Base-by-base conservation (phyloP, 2,888 invertebrate species). In the Phanerotoma sp. region DNA sequence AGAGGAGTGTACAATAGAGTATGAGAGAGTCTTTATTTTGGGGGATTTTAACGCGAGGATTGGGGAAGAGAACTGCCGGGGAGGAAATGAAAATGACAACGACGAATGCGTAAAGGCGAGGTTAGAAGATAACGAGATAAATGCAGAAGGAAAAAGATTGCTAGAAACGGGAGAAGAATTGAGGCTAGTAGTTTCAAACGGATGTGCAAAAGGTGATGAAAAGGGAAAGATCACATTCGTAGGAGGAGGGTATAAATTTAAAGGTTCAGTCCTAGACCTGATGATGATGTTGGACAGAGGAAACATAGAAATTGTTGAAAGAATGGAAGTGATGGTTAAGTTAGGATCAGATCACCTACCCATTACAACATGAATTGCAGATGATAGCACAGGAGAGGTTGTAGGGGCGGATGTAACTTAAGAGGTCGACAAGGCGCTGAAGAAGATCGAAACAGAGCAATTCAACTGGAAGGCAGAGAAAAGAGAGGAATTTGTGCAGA, bases 41-140 rank as follows among this genome's bases (percentile, higher is more conserved):
- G 56, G 56, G 5, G 56, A 56, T 15, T 16, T 56, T 4, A 56
- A 52, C 35, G 56, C 52, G 10, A 56, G 48, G n/a, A 54, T 59
- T 5, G 53, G 51, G 3, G 9, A 15, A 1, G 21, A 45, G 3
- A n/a, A 35, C 48, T 21, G 46, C 41, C 1, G 18, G 4, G n/a
- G 32, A 45, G 3, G 33, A 38, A 18, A 5, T 2, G 11, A n/a
- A n/a, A n/a, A n/a, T n/a, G 25, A 32, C 13, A 18, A n/a, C 10
- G 13, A 9, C 5, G 20, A 15, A 1, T 3, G 20, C 16, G 10
- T 10, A 21, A 28, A 22, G 2, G 50, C 40, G 32, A 37, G 6
- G 1, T 52, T 46, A 5, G 33, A 58, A 13, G 55, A 55, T 10
- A 41, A 22, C 10, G 10, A 28, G n/a, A n/a, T 51, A 6, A 25